A percentile compares a stretch with the other conserved stretches of the same genome.
phyloP scores from a whole-genome alignment of 92 coral and sea anemone genomes.

The Ricordea florida region DNA sequence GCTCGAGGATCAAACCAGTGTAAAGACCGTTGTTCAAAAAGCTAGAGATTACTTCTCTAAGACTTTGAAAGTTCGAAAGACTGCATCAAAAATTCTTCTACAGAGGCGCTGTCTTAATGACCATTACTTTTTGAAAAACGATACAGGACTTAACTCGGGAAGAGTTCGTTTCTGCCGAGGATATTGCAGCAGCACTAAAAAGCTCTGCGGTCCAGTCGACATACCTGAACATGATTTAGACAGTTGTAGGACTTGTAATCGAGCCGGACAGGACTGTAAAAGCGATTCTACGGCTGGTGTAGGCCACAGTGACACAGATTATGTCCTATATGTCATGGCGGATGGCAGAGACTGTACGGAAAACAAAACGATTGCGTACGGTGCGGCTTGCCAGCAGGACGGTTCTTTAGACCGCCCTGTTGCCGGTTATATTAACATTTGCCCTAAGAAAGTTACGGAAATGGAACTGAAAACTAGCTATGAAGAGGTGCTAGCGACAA shows the following conservation, averaged over 20 bases:
- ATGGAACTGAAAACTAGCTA: constrained; percentile 33
- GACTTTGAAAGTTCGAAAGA: constrained; percentile 78
- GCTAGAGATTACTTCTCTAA: constrained; percentile 70
- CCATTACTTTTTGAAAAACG: constrained; percentile 44
- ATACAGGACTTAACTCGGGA: constrained; percentile 55
- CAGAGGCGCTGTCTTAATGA: constrained; percentile 78
- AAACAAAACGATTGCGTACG: constrained; percentile 67
- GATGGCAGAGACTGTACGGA: constrained; percentile 51
- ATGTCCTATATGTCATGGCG: constrained; percentile 81
- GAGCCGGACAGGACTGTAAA: constrained; percentile 53
- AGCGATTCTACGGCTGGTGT: constrained; percentile 46
- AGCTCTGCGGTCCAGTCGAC: constrained; percentile 72
- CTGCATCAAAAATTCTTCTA: constrained; percentile 62
- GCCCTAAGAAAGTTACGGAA: constrained; percentile 64
- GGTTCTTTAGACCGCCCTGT: constrained; percentile 82
- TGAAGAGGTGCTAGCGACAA: constrained; percentile 76
- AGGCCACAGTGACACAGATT: constrained; percentile 78
- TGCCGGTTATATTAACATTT: constrained; percentile 92
- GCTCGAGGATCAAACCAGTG: constrained; percentile 27
- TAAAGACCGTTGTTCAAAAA: constrained; percentile 51
- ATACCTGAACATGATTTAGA: constrained; percentile 76
- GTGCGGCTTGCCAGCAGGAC: constrained; percentile 91
- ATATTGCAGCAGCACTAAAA: constrained; percentile 59
- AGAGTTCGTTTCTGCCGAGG: constrained; percentile 70
- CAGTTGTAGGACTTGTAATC: constrained; percentile 78